Evolutionary conservation across 2,113 vertebrate genomes (phyloP), one percentile per base, ranked within the genome.

Genomic region (Cervus canadensis): DNA sequence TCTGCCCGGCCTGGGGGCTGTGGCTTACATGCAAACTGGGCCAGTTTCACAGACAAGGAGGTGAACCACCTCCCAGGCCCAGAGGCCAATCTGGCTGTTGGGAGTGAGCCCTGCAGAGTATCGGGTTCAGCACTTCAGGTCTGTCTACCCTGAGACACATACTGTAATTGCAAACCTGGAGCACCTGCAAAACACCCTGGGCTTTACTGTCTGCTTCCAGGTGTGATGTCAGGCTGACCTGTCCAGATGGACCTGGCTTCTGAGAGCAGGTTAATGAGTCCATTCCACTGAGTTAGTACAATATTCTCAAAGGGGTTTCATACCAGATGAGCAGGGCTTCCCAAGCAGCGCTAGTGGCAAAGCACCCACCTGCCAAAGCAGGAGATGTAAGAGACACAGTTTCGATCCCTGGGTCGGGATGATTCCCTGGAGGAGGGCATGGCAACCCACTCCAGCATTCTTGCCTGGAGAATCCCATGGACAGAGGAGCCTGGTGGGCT

Each of bases 181-280:
- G 67, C 11, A n/a, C 21, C 54, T 71, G 60, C 5, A n/a, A 21
- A 33, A 26, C 2, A 2, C 52, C 79, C 56, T 13, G 40, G 48
- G 50, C 79, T 96, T 91, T 67, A 19, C 67, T 36, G 36, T 45
- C 84, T 85, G 57, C 83, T 96, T 96, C 96, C 62, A 33, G 40
- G 36, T 71, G 90, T 97, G 96, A 94, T 60, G 48, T 95, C 85
- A 97, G 88, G 54, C 95, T 95, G 90, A 96, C 74, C 90, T 84
- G 90, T 97, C 89, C 92, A 90, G 74, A 54, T 85, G 52, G 62
- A 67, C 87, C 64, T 33, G 54, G 64, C 43, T 54, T 78, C 91
- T 17, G 50, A 91, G 48, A 57, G 25, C 40, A 28, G 28, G 45
- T 62, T 76, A 76, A 67, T 89, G 83, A 79, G 23, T 67, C 81